phyloP scores from a whole-genome alignment of 2,888 invertebrate genomes.

The Crocallis elinguaria region DNA sequence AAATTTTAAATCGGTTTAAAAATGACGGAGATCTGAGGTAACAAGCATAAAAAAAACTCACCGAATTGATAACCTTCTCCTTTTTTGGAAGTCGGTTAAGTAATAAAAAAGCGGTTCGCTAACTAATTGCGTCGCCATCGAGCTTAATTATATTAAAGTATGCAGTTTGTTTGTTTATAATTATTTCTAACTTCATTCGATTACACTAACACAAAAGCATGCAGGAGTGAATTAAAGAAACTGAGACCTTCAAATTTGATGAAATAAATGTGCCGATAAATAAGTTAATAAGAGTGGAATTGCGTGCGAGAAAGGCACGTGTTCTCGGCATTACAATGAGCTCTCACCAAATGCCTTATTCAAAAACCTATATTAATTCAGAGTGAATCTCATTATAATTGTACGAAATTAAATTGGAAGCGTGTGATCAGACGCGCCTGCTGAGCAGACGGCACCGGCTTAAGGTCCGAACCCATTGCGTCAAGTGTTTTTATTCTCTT shows the following conservation, averaged over 20 bases:
- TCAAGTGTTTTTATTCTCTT: not conserved
- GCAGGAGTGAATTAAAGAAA: no score
- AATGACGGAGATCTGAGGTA: no score
- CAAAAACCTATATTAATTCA: slow-evolving; percentile 56
- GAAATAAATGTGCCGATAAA: slow-evolving; percentile 10
- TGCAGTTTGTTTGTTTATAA: no score
- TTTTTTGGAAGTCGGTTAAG: no score
- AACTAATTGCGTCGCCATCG: no score
- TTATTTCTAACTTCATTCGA: no score
- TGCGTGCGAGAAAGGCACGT: slow-evolving; percentile 29
- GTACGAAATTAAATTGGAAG: slow-evolving; percentile 53
- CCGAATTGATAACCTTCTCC: no score
- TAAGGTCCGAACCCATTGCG: slow-evolving; percentile 3
- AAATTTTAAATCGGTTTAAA: no score
- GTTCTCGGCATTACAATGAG: slow-evolving; percentile 28
- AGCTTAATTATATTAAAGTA: no score
- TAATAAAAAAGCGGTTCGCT: no score
- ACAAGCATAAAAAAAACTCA: no score
- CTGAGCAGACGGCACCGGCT: slow-evolving; percentile 13
- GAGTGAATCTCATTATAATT: slow-evolving; percentile 54
- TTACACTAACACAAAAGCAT: no score
- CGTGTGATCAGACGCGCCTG: slow-evolving; percentile 52
- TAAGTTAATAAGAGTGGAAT: slow-evolving; percentile 19
- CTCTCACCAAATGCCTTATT: slow-evolving; percentile 35
- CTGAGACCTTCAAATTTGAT: not conserved